A percentile compares a stretch with the other conserved stretches of the same genome.
phyloP scores from a whole-genome alignment of 2,797 vertebrate species.

The Acipenser oxyrinchus region DNA sequence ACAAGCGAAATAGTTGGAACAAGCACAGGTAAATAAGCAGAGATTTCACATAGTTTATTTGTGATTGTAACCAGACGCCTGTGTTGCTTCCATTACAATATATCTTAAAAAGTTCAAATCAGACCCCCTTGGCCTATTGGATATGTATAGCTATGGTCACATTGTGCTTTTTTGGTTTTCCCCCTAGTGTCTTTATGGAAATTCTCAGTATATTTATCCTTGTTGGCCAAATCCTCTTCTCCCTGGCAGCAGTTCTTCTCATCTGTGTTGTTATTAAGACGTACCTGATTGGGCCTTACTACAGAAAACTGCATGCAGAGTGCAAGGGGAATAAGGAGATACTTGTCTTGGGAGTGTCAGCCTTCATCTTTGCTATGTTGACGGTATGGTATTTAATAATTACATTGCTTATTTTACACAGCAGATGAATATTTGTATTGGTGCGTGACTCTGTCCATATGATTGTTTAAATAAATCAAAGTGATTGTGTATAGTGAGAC shows the following conservation, averaged over 20 bases:
- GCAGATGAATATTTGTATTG: too few species aligned
- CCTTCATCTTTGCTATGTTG: conserved; percentile 90
- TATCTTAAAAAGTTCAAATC: too few species aligned
- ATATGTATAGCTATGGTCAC: conserved; percentile 2
- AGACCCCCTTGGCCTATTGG: neutral
- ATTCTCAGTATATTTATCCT: conserved; percentile 69
- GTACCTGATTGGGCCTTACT: conserved; percentile 81
- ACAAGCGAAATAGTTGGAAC: neutral
- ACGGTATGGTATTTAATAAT: conserved; percentile 55
- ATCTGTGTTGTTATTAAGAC: conserved; percentile 75
- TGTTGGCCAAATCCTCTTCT: conserved; percentile 75
- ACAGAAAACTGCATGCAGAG: conserved; percentile 82
- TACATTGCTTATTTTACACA: too few species aligned
- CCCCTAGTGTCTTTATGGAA: conserved; percentile 68
- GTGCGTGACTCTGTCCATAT: too few species aligned
- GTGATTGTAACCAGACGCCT: too few species aligned
- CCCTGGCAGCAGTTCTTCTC: conserved; percentile 76
- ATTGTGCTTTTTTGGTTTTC: conserved; percentile 7
- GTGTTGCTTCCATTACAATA: too few species aligned
- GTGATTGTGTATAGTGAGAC: too few species aligned
- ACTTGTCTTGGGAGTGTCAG: conserved; percentile 80
- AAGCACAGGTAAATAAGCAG: too few species aligned
- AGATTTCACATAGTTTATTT: too few species aligned
- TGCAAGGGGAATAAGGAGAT: conserved; percentile 94
- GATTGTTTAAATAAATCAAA: too few species aligned